Base-by-base conservation (phyloP, 1,140 invertebrate genomes). In the Theocolax elegans region DNA sequence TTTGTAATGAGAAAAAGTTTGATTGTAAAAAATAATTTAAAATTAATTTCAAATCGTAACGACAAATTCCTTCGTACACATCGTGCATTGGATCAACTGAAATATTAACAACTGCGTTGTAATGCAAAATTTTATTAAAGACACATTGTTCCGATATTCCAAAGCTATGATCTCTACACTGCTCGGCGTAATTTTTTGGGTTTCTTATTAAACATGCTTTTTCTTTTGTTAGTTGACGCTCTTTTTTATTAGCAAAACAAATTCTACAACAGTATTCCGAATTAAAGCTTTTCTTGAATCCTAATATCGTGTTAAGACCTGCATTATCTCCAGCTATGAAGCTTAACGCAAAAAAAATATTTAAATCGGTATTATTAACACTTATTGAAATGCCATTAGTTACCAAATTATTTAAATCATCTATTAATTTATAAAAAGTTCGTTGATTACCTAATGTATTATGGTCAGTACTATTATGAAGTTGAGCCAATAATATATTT, bases 41-140 rank as follows among this genome's bases (percentile, higher is more conserved):
- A 63, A 82, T 72, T 59, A 74, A 59, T 31, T 67, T 73, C 27
- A 85, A 71, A 70, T 81, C 77, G 63, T 81, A 82, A 38, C 78
- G 74, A 27, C 75, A 80, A 67, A 84, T 73, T 4, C 84, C 82
- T 74, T 85, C 82, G 27, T 80, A 76, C n/a, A 84, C 25, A 69
- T 86, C 83, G 66, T 86, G 81, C 82, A 84, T 83, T 3, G 77
- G 58, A 73, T 86, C 83, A 42, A 81, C 74, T 44, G 72, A 74
- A 54, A 73, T 72, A 75, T 86, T 85, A 19, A 79, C 38, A 27
- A 76, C 75, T 27, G 80, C 75, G 75, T 83, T 76, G 76, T 81
- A 85, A 70, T 75, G 68, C 27, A 64, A 51, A 9, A 83, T 44
- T 23, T 53, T 17, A 56, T 82, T 72, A 71, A 80, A 85, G 31